phyloP scores from a whole-genome alignment of 2,797 vertebrate genomes.

The Chromis chromis region DNA sequence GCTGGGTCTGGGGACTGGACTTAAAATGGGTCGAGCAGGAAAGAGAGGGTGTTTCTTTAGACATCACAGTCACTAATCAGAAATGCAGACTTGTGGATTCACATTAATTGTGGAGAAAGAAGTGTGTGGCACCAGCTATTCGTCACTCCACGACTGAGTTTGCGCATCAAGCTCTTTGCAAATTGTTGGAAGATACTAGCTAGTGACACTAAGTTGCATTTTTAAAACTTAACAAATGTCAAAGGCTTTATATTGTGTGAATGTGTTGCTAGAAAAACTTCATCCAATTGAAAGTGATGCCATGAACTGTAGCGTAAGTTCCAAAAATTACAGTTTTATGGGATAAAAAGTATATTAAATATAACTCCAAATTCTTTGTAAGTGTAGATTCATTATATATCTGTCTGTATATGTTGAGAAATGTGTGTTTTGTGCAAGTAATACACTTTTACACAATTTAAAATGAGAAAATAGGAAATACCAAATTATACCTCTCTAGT shows the following conservation, averaged over 20 bases:
- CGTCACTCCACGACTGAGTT: slow-evolving; percentile 23
- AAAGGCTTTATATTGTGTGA: background rate
- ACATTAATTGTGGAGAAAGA: slow-evolving; percentile 13
- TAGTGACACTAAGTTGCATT: background rate
- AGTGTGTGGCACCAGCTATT: slow-evolving; percentile 12
- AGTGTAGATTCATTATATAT: background rate
- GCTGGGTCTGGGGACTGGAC: slow-evolving; percentile 74
- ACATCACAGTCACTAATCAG: slow-evolving; percentile 54
- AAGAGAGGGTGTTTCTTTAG: slow-evolving; percentile 46
- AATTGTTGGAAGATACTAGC: slow-evolving; percentile 6
- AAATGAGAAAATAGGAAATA: no score
- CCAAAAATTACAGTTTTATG: background rate
- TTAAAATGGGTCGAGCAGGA: slow-evolving; percentile 59
- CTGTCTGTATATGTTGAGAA: no score
- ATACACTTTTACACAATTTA: no score
- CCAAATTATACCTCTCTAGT: no score
- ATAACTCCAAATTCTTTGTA: background rate
- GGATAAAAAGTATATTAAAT: background rate
- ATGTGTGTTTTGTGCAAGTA: no score
- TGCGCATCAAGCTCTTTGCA: slow-evolving; percentile 2
- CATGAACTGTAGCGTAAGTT: background rate
- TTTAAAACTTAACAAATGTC: background rate
- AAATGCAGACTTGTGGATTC: slow-evolving; percentile 54
- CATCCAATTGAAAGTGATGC: background rate
- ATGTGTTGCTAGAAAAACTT: no score